phyloP scores from a whole-genome alignment of 2,113 vertebrate genomes.

The Sporophila hypoxantha region DNA sequence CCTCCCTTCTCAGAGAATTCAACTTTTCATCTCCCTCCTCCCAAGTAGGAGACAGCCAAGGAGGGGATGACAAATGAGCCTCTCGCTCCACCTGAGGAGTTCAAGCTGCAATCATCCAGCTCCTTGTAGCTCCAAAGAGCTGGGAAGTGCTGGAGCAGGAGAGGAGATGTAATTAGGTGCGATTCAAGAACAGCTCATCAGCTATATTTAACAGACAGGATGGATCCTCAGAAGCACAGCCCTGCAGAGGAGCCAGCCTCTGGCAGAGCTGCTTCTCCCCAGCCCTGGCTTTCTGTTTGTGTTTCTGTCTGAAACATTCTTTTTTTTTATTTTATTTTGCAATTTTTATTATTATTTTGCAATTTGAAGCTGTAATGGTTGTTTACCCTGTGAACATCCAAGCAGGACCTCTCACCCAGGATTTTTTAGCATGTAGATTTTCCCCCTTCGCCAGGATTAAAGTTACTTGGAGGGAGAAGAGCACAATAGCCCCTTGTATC shows the following conservation, averaged over 20 bases:
- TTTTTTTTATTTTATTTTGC: no score
- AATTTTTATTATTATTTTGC: not conserved
- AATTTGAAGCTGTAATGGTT: not conserved
- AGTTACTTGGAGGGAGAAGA: not conserved
- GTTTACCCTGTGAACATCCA: not conserved
- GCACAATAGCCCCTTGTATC: not conserved
- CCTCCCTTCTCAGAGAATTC: not conserved
- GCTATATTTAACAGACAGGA: conserved; percentile 37
- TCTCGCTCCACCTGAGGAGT: conserved; percentile 42
- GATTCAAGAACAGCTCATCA: conserved; percentile 47
- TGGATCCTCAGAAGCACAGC: not conserved
- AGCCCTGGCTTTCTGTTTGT: not conserved
- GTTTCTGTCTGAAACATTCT: not conserved
- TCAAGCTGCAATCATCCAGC: conserved; percentile 27
- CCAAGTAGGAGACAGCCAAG: not conserved
- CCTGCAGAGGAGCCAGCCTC: not conserved
- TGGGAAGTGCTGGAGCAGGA: not conserved
- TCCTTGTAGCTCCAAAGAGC: conserved; percentile 7
- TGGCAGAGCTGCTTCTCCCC: not conserved
- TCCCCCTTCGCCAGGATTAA: not conserved
- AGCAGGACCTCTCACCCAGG: not conserved
- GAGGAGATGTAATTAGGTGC: conserved; percentile 38
- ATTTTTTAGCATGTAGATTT: not conserved
- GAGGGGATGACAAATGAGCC: not conserved
- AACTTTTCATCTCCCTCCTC: conserved; percentile 30